Evolutionary conservation across 2,113 vertebrate genomes (phyloP).

Genomic region (Melanerpes aurifrons): DNA sequence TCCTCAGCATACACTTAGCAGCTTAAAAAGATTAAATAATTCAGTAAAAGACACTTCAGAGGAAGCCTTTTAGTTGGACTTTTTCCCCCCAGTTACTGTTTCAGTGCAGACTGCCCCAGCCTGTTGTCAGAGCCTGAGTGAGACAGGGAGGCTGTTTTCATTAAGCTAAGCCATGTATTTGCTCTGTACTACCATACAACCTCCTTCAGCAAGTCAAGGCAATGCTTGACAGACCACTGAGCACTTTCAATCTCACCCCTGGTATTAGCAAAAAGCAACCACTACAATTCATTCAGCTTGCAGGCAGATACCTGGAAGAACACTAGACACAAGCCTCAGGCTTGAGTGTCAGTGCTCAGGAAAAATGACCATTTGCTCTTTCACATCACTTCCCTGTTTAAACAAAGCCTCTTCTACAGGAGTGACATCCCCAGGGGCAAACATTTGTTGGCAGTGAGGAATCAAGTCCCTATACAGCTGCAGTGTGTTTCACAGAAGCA

Average conservation of each 20-base stretch:
- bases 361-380: slow-evolving; percentile 27
- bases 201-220: background rate
- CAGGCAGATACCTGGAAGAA: background rate
- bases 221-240: background rate
- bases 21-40: background rate
- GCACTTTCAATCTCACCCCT: background rate
- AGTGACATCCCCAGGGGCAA: background rate
- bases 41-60: background rate
- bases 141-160: background rate
- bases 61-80: background rate
- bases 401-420: background rate
- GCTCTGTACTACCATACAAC: background rate
- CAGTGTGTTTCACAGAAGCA: background rate
- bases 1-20: background rate
- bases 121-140: background rate
- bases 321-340: slow-evolving; percentile 24
- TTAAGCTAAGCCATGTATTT: background rate
- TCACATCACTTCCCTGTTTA: background rate
- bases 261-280: background rate
- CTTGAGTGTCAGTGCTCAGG: slow-evolving; percentile 70
- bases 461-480: background rate
- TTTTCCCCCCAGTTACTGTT: background rate
- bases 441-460: background rate
- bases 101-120: background rate
- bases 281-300: background rate